Base-by-base conservation (phyloP, 2,888 invertebrate genomes). In the Gymnocheta viridis region DNA sequence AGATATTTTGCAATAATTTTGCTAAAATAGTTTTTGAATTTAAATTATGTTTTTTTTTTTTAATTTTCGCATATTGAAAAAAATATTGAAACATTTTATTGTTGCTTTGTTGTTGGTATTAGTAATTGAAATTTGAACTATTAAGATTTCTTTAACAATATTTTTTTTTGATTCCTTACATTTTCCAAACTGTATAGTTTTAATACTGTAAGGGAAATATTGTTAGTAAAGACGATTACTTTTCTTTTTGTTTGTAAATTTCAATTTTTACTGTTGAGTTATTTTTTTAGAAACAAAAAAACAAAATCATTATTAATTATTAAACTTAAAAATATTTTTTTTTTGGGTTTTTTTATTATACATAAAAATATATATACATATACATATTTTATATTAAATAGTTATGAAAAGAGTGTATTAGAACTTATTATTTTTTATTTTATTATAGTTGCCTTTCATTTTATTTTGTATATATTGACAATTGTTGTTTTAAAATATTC, bases 1-100 rank as follows among this genome's bases (percentile, higher is more conserved):
- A 89, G 95, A 95, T 87, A 94, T 95, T 79, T 92, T 94, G 86
- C 94, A 93, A 87, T 92, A 91, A 84, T 86, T 41, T 51, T n/a
- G 14, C 12, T 22, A 22, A 14, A 35, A 51, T 62, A 19, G 17
- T 74, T 12, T 35, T 38, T 35, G 32, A 62, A 41, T 38, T n/a
- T 51, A 35, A 56, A 70, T 4, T n/a, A 19, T 5, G 4, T 19
- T 44, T 58, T 32, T 47, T 19, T 19, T 14, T 54, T 27, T 32
- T 4, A 27, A 66, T 74, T 44, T 69, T 49, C n/a, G 22, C 60
- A 67, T 67, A 44, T 60, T 22, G 51, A 24, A 51, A 44, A 14
- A 4, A 58, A 51, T 58, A 60, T 51, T 51, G 24, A 24, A 54
- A 66, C 38, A 74, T 49, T 73, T 27, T 69, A 74, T 77, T 84